Base-by-base conservation (phyloP, 92 coral and sea anemone genomes). In the Parazoanthus swiftii region DNA sequence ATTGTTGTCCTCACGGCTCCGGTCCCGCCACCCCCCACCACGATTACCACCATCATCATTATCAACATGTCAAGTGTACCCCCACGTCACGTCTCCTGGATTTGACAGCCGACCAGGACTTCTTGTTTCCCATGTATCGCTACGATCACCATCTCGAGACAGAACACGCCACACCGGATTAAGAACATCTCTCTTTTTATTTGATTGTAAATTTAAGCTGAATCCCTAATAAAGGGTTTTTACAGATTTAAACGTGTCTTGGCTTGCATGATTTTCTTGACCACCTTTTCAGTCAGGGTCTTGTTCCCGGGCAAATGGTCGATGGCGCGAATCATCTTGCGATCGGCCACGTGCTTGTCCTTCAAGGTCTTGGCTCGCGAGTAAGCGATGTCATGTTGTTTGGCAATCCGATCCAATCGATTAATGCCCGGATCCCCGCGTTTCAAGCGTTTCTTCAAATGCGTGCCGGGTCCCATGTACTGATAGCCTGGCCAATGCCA, bases 241-340 rank as follows among this genome's bases (percentile, higher is more conserved):
- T 76, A 76, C 80, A 76, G 56, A 18, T 76, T 76, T 76, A 76
- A 76, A 76, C 80, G 80, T 76, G 80, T 73, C 81, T 85, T 85
- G 70, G 80, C 80, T 46, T 85, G 88, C 73, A 85, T 73, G 63
- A 85, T 85, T 85, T 43, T 73, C 46, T 73, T 72, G 44, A 85
- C 81, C 38, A 74, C 46, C 0, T 44, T 6, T 85, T 85, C 81
- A 0, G 70, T 73, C 18, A 73, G 15, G 42, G 48, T 85, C 48
- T 85, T 85, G 63, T 25, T 5, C 0, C 88, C 81, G 8, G 81
- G 88, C 1, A 74, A 74, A 4, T 85, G 63, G 71, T 44, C 25
- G 70, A 85, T 85, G 73, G 88, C 80, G 0, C 46, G 21, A 67
- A 85, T 25, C 81, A 85, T 73, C 46, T 74, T 46, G 54, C 68